phyloP scores from a whole-genome alignment of 1,140 invertebrate species.

The Dysdera silvatica region DNA sequence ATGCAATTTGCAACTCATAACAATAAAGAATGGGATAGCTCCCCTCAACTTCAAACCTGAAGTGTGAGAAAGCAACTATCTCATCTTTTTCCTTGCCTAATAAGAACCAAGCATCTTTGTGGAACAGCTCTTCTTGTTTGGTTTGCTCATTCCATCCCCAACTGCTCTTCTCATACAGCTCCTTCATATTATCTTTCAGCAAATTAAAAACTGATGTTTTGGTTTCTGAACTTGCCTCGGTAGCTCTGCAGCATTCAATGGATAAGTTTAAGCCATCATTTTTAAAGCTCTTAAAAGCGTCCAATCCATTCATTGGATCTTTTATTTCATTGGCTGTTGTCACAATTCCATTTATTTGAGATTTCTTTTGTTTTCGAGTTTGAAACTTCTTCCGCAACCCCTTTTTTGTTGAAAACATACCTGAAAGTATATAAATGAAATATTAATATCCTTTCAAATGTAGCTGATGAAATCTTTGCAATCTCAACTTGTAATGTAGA shows the following conservation, averaged over 20 bases:
- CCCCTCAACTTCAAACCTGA: slow-evolving; percentile 35
- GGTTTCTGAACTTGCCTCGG: slow-evolving; percentile 7
- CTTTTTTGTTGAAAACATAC: too few relatives aligned
- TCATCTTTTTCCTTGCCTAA: slow-evolving; percentile 23
- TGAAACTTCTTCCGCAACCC: too few relatives aligned
- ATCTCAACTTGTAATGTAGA: too few relatives aligned
- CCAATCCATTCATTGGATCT: not conserved
- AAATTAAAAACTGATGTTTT: slow-evolving; percentile 32
- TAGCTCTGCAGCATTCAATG: slow-evolving; percentile 15
- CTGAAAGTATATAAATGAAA: too few relatives aligned
- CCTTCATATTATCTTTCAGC: slow-evolving; percentile 35
- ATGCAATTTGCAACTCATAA: slow-evolving; percentile 34
- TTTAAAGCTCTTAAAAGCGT: not conserved
- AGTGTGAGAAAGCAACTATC: slow-evolving; percentile 34
- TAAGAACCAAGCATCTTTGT: slow-evolving; percentile 33
- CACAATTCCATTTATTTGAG: not conserved
- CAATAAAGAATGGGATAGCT: slow-evolving; percentile 32
- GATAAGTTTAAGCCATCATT: slow-evolving; percentile 21
- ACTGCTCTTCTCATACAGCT: slow-evolving; percentile 32
- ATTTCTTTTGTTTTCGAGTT: slow-evolving; percentile 18
- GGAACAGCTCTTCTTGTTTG: slow-evolving; percentile 34
- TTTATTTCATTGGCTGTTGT: slow-evolving; percentile 3
- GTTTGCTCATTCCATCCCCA: slow-evolving; percentile 36
- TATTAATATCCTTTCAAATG: too few relatives aligned
- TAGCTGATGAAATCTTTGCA: too few relatives aligned